These are phyloP conservation scores for Idaea straminata DNA, from an alignment of 2,888 invertebrate genomes.

Conservation along the genomic window DNA sequence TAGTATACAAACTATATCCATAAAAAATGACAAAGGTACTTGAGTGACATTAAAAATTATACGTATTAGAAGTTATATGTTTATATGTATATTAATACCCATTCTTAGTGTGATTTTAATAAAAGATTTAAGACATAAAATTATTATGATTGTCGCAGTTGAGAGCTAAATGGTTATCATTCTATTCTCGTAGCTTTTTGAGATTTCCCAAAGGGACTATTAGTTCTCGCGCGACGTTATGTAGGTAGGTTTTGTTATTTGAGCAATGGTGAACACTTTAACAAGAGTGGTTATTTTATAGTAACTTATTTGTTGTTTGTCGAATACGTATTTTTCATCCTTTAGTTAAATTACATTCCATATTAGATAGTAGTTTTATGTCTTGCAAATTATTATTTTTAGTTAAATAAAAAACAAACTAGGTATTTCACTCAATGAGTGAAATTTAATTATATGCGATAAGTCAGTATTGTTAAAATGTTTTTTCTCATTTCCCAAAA, in stretches of 20 bases:
- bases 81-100: background rate
- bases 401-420: too few species aligned
- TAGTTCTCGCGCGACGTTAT: background rate
- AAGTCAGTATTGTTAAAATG: too few species aligned
- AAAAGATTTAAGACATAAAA: constrained; percentile 18
- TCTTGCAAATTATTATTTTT: too few species aligned
- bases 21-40: background rate
- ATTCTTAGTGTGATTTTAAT: background rate
- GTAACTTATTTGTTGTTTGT: background rate
- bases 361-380: too few species aligned
- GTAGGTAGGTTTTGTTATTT: constrained; percentile 1
- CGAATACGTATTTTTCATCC: background rate
- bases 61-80: background rate
- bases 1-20: background rate
- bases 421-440: too few species aligned
- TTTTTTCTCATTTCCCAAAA: too few species aligned
- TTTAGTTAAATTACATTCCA: too few species aligned
- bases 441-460: too few species aligned
- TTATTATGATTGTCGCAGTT: constrained; percentile 18
- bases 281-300: background rate
- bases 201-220: constrained; percentile 1
- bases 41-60: background rate
- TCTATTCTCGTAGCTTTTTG: background rate
- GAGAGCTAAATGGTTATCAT: background rate
- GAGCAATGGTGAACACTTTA: background rate